Conservation (phyloP, 1,140 invertebrate species). For the Notospermus geniculatus region DNA sequence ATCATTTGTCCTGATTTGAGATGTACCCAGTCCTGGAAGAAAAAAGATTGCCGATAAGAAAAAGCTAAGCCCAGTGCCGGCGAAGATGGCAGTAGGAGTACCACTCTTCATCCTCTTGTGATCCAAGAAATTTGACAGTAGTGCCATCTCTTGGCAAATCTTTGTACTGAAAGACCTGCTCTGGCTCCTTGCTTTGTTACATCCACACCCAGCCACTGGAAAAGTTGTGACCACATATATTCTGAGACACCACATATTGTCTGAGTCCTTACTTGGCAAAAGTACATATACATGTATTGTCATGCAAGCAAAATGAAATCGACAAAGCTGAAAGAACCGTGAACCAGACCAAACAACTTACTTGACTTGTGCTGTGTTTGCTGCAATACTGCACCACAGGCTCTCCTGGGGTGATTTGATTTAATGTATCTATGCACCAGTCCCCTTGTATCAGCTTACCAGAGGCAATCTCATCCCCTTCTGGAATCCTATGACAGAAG, state of each 20-base stretch:
- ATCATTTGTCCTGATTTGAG: constrained; percentile 33
- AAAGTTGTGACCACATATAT: not conserved
- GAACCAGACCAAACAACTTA: not conserved
- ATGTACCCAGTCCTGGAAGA: constrained; percentile 40
- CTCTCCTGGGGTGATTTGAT: constrained; percentile 28
- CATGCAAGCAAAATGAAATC: not conserved
- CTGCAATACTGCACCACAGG: constrained; percentile 30
- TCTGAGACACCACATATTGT: constrained; percentile 26
- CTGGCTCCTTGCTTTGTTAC: too few species aligned
- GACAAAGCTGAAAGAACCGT: not conserved
- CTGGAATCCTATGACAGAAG: constrained; percentile 31
- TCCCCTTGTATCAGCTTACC: constrained; percentile 49
- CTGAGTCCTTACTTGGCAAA: constrained; percentile 11
- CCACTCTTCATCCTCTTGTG: too few species aligned
- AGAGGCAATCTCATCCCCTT: constrained; percentile 48
- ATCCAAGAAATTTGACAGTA: too few species aligned
- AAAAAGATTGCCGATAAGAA: too few species aligned
- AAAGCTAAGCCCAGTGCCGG: too few species aligned
- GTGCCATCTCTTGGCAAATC: too few species aligned
- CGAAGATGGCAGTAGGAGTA: too few species aligned
- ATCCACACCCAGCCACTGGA: too few species aligned
- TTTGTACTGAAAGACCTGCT: too few species aligned
- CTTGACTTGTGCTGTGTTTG: constrained; percentile 14
- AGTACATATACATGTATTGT: not conserved
- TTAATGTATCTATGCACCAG: constrained; percentile 43